A percentile compares a stretch with the other conserved stretches of the same genome.
These are phyloP conservation scores for Istiophorus platypterus DNA, from an alignment of 2,113 vertebrate species.

Conservation along the genomic window DNA sequence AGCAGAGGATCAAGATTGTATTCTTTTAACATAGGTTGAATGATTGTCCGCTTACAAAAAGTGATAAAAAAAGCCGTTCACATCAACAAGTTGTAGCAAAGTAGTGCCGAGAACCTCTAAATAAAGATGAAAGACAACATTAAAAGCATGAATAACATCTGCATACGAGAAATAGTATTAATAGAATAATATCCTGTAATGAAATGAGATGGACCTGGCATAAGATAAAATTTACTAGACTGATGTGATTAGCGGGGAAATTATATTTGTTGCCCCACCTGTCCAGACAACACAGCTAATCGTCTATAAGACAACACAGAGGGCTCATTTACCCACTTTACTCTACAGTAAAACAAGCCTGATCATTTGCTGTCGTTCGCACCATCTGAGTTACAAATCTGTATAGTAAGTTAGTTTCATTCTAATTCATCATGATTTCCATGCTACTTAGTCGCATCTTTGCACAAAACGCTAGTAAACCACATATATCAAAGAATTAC, in stretches of 20 bases:
- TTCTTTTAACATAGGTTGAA: conserved; percentile 1
- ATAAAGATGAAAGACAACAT: neutral
- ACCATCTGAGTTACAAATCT: neutral
- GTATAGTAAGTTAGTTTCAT: neutral
- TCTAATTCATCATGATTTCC: neutral
- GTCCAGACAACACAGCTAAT: too few species aligned
- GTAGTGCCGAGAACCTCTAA: neutral
- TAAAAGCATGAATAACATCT: neutral
- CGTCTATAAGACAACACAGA: neutral
- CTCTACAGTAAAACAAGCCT: too few species aligned
- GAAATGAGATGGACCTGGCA: too few species aligned
- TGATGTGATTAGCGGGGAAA: too few species aligned
- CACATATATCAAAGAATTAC: too few species aligned
- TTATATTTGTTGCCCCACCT: too few species aligned
- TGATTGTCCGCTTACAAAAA: neutral
- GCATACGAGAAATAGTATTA: neutral
- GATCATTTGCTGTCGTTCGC: neutral
- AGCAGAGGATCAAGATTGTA: neutral
- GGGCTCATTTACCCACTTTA: neutral
- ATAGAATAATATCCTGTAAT: neutral
- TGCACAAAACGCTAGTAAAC: too few species aligned
- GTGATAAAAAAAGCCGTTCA: neutral
- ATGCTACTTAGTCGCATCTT: too few species aligned
- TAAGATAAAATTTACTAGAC: too few species aligned
- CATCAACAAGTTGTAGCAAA: neutral